Evolutionary conservation across 2,113 vertebrate species (phyloP).

Genomic region (Butastur rufipennis): DNA sequence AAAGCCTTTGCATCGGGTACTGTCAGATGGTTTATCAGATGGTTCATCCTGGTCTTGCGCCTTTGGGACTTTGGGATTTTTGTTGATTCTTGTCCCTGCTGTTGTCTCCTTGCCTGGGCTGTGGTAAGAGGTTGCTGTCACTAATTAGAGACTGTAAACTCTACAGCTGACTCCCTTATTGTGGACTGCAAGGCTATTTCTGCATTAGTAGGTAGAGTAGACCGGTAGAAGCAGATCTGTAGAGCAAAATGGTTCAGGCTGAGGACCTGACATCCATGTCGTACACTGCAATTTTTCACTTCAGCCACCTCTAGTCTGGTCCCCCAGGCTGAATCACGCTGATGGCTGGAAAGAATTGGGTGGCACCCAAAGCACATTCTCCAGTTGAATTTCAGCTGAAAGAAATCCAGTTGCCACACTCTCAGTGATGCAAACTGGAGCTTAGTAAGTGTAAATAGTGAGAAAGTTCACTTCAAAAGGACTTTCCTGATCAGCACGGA

Average conservation of each 20-base stretch:
- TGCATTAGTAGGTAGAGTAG: neutral
- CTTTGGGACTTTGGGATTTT: neutral
- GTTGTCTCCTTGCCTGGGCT: neutral
- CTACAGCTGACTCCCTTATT: neutral
- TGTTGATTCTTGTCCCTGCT: accelerated
- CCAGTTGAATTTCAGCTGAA: neutral
- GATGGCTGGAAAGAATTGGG: neutral
- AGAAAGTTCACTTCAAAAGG: neutral
- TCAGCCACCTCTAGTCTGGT: neutral
- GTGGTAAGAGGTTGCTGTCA: neutral
- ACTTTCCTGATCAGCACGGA: neutral
- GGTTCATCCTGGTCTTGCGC: neutral
- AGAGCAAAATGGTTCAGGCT: neutral
- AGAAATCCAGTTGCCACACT: neutral
- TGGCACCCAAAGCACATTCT: accelerated
- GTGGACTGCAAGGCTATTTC: neutral
- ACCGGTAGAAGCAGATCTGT: neutral
- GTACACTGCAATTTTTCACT: neutral
- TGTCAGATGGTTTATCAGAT: neutral
- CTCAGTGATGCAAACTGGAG: neutral
- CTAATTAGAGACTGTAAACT: neutral
- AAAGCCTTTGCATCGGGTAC: neutral
- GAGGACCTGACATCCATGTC: neutral
- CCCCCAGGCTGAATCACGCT: neutral
- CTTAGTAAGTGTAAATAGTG: neutral